phyloP scores from a whole-genome alignment of 2,888 invertebrate species.

The Stramonita haemastoma region DNA sequence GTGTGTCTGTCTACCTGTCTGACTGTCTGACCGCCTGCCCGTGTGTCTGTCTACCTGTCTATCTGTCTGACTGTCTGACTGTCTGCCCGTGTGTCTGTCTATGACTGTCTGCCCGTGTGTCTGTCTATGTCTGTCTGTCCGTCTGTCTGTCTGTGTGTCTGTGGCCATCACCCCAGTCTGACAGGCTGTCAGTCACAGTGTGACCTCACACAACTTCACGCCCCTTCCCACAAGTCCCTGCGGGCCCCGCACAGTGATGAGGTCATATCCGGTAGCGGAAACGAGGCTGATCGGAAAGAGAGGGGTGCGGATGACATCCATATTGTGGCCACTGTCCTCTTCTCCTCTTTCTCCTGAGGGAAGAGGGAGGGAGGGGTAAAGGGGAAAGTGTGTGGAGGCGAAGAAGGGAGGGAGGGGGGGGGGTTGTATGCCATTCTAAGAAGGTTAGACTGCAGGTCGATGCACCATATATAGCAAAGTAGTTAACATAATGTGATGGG shows the following conservation, averaged over 20 bases:
- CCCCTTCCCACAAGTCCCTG: slow-evolving; percentile 13
- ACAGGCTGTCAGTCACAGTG: background rate
- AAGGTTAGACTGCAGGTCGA: too few relatives aligned
- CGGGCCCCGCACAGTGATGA: background rate
- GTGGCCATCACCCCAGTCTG: background rate
- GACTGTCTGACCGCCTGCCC: background rate
- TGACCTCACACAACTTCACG: background rate
- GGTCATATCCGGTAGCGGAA: slow-evolving; percentile 14
- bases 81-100: background rate
- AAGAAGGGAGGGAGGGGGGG: too few relatives aligned
- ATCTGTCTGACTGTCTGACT: background rate
- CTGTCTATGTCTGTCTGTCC: background rate
- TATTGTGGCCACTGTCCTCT: too few relatives aligned
- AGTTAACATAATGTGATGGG: too few relatives aligned
- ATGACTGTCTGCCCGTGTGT: background rate
- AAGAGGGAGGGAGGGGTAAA: too few relatives aligned
- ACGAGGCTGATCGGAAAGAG: background rate
- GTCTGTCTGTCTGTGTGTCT: background rate
- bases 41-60: background rate
- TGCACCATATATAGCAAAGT: too few relatives aligned
- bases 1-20: background rate
- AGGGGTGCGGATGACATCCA: too few relatives aligned
- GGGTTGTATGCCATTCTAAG: too few relatives aligned
- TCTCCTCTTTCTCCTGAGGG: too few relatives aligned
- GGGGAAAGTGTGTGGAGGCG: too few relatives aligned